phyloP scores from a whole-genome alignment of 2,113 vertebrate genomes.

The Amazona vittata region DNA sequence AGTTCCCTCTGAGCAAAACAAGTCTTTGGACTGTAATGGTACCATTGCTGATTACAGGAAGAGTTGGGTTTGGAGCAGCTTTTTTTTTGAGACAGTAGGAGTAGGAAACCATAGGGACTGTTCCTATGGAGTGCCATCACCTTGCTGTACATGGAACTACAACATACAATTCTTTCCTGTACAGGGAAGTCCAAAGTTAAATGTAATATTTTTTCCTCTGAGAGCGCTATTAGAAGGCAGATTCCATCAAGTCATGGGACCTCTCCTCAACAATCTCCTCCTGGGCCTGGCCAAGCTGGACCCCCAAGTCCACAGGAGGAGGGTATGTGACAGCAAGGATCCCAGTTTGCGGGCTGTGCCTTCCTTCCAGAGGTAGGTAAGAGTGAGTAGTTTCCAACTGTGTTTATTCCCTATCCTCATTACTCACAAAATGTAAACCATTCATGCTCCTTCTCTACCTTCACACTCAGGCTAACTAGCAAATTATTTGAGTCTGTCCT shows the following conservation, averaged over 20 bases:
- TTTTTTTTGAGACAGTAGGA: background rate
- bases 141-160: background rate
- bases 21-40: slow-evolving; percentile 40
- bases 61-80: background rate
- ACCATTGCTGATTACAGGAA: slow-evolving; percentile 4
- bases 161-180: background rate
- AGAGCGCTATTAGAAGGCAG: background rate
- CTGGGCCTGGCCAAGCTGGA: background rate
- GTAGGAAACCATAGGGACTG: background rate
- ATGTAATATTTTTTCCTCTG: background rate
- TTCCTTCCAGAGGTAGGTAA: background rate
- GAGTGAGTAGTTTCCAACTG: background rate
- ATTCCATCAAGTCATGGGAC: background rate
- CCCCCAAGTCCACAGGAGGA: background rate
- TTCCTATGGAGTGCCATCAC: background rate
- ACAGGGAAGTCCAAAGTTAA: background rate
- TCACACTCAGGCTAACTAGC: background rate
- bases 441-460: background rate
- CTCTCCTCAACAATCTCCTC: background rate
- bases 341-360: background rate
- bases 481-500: background rate
- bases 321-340: background rate
- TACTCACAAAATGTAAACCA: background rate
- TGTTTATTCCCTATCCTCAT: background rate
- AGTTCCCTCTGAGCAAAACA: slow-evolving; percentile 48